These are phyloP conservation scores for Iguana delicatissima DNA, from an alignment of 2,797 vertebrate species.

Conservation along the genomic window DNA sequence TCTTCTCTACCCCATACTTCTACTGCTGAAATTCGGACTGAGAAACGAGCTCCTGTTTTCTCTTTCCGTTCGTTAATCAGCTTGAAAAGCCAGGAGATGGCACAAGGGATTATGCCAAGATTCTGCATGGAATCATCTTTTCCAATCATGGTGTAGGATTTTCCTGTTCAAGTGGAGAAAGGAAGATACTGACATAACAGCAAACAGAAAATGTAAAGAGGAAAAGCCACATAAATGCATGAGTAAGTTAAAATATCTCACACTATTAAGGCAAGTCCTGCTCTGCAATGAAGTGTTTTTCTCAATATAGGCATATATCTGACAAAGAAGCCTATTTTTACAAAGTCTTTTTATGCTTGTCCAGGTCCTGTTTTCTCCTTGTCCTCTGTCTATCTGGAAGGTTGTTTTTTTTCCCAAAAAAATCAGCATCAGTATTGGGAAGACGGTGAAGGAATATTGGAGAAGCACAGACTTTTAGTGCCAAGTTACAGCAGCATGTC, in stretches of 20 bases:
- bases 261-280: neutral
- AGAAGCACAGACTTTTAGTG: too few relatives aligned
- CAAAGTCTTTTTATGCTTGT: too few relatives aligned
- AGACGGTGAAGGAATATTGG: too few relatives aligned
- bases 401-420: too few relatives aligned
- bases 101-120: slow-evolving; percentile 94
- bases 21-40: slow-evolving; percentile 94
- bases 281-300: slow-evolving; percentile 41
- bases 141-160: slow-evolving; percentile 97
- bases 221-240: neutral
- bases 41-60: slow-evolving; percentile 94
- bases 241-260: slow-evolving; percentile 12
- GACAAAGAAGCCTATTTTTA: too few relatives aligned
- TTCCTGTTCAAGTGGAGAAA: slow-evolving; percentile 82
- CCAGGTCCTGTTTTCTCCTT: too few relatives aligned
- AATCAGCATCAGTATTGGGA: too few relatives aligned
- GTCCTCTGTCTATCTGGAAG: too few relatives aligned
- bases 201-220: neutral
- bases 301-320: neutral
- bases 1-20: slow-evolving; percentile 97
- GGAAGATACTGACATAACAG: slow-evolving; percentile 43
- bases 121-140: slow-evolving; percentile 90
- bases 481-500: too few relatives aligned
- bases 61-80: slow-evolving; percentile 94
- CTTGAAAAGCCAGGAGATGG: slow-evolving; percentile 98